phyloP scores from a whole-genome alignment of 2,888 invertebrate genomes.

The Ctena decussata region DNA sequence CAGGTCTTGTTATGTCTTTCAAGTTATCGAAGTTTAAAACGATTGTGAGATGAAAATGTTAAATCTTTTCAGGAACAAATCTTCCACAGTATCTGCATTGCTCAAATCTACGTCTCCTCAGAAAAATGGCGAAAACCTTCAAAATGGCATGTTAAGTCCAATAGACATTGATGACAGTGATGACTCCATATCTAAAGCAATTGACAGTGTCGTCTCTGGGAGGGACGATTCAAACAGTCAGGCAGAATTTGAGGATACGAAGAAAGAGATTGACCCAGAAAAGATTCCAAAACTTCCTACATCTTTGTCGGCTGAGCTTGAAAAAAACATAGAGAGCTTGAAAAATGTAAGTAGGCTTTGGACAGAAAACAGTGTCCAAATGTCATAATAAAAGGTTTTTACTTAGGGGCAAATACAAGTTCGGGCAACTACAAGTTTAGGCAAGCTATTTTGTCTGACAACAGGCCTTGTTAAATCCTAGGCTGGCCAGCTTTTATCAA shows the following conservation, averaged over 20 bases:
- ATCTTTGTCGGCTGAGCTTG: constrained; percentile 87
- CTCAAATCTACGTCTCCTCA: constrained; percentile 70
- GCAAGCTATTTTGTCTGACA: too few relatives aligned
- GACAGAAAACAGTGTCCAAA: too few relatives aligned
- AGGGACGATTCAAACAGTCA: constrained; percentile 85
- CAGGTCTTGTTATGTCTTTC: too few relatives aligned
- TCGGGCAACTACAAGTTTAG: too few relatives aligned
- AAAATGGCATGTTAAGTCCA: constrained; percentile 48
- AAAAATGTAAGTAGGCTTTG: constrained; percentile 87
- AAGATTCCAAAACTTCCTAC: constrained; percentile 85
- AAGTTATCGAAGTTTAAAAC: too few relatives aligned
- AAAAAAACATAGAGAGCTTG: constrained; percentile 87
- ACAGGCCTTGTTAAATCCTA: too few relatives aligned
- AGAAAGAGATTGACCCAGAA: constrained; percentile 67
- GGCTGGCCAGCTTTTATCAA: too few relatives aligned
- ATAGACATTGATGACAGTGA: constrained; percentile 52
- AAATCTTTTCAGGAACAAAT: constrained; percentile 76
- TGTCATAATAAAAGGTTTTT: too few relatives aligned
- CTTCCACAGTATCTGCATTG: constrained; percentile 83
- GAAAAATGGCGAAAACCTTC: constrained; percentile 45
- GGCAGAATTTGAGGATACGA: constrained; percentile 70
- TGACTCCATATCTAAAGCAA: constrained; percentile 52
- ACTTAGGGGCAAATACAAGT: too few relatives aligned
- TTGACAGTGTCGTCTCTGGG: constrained; percentile 64
- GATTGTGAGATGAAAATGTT: too few relatives aligned